These are phyloP conservation scores for Desoria tigrina DNA, from an alignment of 2,888 invertebrate species.

Conservation along the genomic window DNA sequence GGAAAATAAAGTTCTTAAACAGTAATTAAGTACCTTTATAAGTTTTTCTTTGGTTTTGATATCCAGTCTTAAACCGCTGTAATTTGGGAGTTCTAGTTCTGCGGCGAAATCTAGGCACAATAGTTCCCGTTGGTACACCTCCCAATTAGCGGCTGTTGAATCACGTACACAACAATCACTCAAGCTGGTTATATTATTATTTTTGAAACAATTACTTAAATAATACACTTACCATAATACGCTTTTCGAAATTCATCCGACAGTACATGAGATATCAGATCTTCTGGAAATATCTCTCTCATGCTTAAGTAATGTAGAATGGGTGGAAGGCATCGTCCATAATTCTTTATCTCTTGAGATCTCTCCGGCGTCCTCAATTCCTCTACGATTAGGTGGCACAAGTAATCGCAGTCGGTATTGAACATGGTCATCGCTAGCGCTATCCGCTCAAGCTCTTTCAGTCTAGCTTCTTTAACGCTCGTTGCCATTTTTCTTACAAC, in stretches of 20 bases:
- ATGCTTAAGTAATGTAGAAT: slow-evolving; percentile 66
- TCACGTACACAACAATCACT: not conserved
- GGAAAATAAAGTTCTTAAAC: too few relatives aligned
- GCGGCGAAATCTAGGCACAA: slow-evolving; percentile 66
- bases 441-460: slow-evolving; percentile 77
- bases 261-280: slow-evolving; percentile 65
- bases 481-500: slow-evolving; percentile 62
- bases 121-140: slow-evolving; percentile 63
- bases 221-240: slow-evolving; percentile 59
- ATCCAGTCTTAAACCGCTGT: slow-evolving; percentile 63
- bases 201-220: too few relatives aligned
- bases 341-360: slow-evolving; percentile 62
- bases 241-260: slow-evolving; percentile 63
- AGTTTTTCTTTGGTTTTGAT: slow-evolving; percentile 60
- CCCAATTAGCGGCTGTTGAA: slow-evolving; percentile 26
- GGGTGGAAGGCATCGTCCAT: slow-evolving; percentile 65
- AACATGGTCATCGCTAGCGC: slow-evolving; percentile 66
- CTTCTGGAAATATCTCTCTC: slow-evolving; percentile 63
- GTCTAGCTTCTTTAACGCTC: slow-evolving; percentile 61
- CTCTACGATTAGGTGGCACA: slow-evolving; percentile 59
- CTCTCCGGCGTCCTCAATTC: slow-evolving; percentile 63
- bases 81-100: slow-evolving; percentile 65
- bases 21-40: slow-evolving; percentile 61
- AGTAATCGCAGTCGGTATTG: slow-evolving; percentile 62
- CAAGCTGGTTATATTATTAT: too few relatives aligned